phyloP scores from a whole-genome alignment of 2,113 vertebrate genomes.

The Opisthocomus hoazin region DNA sequence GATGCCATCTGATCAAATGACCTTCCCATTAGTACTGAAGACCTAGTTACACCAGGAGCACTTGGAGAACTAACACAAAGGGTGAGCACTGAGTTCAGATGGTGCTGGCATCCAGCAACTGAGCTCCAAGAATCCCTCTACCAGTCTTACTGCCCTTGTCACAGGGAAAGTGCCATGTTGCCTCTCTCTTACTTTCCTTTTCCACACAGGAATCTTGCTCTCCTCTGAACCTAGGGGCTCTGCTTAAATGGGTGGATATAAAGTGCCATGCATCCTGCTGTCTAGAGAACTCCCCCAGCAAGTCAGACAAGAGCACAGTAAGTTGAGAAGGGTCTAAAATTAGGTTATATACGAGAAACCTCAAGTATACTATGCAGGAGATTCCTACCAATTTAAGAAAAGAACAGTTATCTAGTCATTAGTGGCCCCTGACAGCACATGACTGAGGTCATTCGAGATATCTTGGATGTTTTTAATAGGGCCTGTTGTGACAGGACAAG shows the following conservation, averaged over 20 bases:
- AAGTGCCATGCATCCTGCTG: neutral
- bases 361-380: neutral
- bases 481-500: neutral
- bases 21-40: neutral
- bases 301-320: neutral
- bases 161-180: neutral
- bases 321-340: neutral
- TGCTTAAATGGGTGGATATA: neutral
- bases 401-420: neutral
- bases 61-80: neutral
- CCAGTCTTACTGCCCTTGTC: neutral
- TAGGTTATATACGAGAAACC: neutral
- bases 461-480: neutral
- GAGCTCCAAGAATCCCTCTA: neutral
- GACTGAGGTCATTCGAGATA: neutral
- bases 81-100: neutral
- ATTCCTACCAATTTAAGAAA: neutral
- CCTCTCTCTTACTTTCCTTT: neutral
- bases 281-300: neutral
- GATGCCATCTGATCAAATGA: neutral
- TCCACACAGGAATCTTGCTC: neutral
- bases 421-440: neutral
- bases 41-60: neutral
- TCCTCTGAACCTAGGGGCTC: neutral
- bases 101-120: neutral